Conservation (phyloP, 2,113 vertebrate genomes). For the Spilogale gracilis region DNA sequence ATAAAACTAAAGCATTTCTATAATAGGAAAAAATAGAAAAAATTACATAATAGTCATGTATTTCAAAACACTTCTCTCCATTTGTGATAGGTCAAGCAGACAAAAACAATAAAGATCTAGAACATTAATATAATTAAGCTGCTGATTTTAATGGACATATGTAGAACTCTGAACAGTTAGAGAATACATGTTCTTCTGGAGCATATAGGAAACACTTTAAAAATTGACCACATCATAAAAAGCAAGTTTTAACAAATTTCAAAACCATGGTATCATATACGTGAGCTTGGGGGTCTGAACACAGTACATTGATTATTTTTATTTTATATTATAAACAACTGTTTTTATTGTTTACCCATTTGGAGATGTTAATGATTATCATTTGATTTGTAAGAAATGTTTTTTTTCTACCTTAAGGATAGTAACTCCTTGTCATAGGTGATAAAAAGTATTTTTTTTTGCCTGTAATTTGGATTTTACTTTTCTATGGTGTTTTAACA, state of each 20-base stretch:
- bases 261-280: neutral
- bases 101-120: neutral
- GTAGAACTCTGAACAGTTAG: neutral
- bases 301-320: neutral
- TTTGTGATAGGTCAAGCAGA: neutral
- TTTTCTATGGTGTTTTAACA: constrained; percentile 22
- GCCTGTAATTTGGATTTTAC: constrained; percentile 3
- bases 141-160: neutral
- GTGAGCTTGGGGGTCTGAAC: neutral
- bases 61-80: constrained; percentile 7
- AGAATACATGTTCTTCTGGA: neutral
- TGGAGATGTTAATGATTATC: constrained; percentile 50
- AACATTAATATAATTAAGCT: neutral
- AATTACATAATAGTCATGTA: neutral
- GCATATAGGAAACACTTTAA: neutral
- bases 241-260: constrained; percentile 41
- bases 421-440: neutral
- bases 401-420: neutral
- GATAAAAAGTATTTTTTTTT: constrained; percentile 5
- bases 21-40: constrained; percentile 3
- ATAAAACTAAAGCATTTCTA: constrained; percentile 37
- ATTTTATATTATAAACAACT: constrained; percentile 14
- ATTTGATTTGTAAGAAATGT: neutral
- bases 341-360: neutral
- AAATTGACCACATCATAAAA: neutral